Conservation (phyloP, 30 jellyfish, hydroid and myxozoan genomes). For the Pseudorhiza aurosa region DNA sequence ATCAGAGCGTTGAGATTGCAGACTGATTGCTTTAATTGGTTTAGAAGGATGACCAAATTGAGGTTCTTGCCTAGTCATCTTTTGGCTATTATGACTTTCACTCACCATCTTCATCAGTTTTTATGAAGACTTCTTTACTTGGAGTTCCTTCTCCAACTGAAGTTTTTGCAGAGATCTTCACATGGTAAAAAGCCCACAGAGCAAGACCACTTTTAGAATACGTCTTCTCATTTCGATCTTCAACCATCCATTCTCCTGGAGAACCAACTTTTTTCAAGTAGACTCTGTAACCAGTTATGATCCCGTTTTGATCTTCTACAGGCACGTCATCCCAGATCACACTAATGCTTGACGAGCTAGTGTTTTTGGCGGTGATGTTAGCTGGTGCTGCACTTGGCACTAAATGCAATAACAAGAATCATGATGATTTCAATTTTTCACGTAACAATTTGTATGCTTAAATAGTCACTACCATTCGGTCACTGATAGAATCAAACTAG, state of each 20-base stretch:
- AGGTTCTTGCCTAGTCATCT: too few species aligned
- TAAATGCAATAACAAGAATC: too few species aligned
- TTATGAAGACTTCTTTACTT: constrained; percentile 10
- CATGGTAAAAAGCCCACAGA: constrained; percentile 45
- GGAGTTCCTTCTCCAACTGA: constrained; percentile 55
- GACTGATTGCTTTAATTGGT: too few species aligned
- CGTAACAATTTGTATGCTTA: too few species aligned
- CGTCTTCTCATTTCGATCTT: constrained; percentile 11
- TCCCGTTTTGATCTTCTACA: constrained; percentile 35
- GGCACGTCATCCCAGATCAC: constrained; percentile 48
- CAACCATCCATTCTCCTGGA: neutral
- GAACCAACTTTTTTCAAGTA: constrained; percentile 3
- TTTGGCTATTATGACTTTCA: too few species aligned
- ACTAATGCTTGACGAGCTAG: constrained; percentile 42
- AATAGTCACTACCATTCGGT: too few species aligned
- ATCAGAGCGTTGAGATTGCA: too few species aligned
- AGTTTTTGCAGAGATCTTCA: constrained; percentile 42
- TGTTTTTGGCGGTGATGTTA: constrained; percentile 6
- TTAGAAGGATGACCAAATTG: too few species aligned
- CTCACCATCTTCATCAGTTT: constrained; percentile 69
- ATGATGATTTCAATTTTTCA: too few species aligned
- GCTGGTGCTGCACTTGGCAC: constrained; percentile 41
- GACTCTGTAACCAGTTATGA: constrained; percentile 35
- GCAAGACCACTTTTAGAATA: constrained; percentile 25
- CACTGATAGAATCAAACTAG: too few species aligned